Conservation (phyloP, 2,888 invertebrate genomes). For the Crematogaster levior region DNA sequence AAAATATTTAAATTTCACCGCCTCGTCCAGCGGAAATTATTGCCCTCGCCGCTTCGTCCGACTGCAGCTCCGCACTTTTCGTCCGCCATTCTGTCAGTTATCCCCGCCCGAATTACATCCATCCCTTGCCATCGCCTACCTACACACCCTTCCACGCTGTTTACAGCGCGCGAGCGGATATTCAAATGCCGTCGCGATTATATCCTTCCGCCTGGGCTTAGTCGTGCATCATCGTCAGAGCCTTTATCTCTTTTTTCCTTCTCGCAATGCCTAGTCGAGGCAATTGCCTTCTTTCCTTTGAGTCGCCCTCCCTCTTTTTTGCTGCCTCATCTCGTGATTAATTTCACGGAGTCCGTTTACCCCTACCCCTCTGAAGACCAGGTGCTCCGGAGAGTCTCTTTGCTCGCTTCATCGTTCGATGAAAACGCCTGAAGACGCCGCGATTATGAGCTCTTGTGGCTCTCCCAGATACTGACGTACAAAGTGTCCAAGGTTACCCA, state of each 20-base stretch:
- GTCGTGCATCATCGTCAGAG: constrained; percentile 42
- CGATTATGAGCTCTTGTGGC: constrained; percentile 51
- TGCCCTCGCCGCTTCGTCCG: constrained; percentile 59
- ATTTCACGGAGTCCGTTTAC: constrained; percentile 53
- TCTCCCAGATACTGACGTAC: not conserved
- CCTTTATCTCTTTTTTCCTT: constrained; percentile 27
- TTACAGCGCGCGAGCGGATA: constrained; percentile 62
- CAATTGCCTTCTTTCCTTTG: constrained; percentile 69
- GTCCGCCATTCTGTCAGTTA: constrained; percentile 36
- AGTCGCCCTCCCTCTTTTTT: constrained; percentile 25
- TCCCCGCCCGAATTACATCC: constrained; percentile 45
- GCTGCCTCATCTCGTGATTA: constrained; percentile 54
- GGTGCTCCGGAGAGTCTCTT: constrained; percentile 33
- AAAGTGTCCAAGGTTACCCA: not conserved
- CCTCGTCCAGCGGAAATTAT: constrained; percentile 75
- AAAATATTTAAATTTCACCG: constrained; percentile 78
- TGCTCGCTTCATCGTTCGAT: constrained; percentile 54
- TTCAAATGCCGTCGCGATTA: constrained; percentile 68
- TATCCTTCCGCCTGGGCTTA: constrained; percentile 48
- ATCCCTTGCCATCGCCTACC: constrained; percentile 12
- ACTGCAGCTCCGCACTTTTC: constrained; percentile 49
- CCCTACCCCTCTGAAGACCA: constrained; percentile 7
- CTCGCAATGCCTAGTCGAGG: constrained; percentile 40
- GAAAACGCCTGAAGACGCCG: constrained; percentile 28
- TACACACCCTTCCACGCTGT: constrained; percentile 45